Conservation (phyloP, 2,888 invertebrate genomes). For the Alloplasta piceator region DNA sequence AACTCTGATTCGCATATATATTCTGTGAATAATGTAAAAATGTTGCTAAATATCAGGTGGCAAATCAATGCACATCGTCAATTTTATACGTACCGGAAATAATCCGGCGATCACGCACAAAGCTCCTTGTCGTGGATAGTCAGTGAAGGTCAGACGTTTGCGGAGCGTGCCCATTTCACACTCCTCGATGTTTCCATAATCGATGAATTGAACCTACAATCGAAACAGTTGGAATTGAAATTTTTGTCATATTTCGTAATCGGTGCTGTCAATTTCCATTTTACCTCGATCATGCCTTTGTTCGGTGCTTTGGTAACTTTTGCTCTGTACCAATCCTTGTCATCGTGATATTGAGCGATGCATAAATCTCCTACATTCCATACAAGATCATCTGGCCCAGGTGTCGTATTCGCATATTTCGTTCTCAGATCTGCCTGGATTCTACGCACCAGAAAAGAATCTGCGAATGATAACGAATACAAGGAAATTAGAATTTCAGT, state of each 20-base stretch:
- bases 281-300: constrained; percentile 83
- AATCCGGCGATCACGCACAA: constrained; percentile 86
- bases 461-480: constrained; percentile 39
- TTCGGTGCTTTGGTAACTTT: constrained; percentile 84
- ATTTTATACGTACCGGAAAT: constrained; percentile 81
- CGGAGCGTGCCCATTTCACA: constrained; percentile 86
- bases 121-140: constrained; percentile 88
- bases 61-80: neutral
- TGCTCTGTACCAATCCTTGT: constrained; percentile 90
- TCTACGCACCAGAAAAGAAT: too few relatives aligned
- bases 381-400: constrained; percentile 83
- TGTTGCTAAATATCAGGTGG: too few relatives aligned
- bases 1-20: too few relatives aligned
- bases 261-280: constrained; percentile 5
- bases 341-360: constrained; percentile 87
- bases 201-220: constrained; percentile 88
- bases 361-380: constrained; percentile 89
- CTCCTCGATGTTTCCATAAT: constrained; percentile 92
- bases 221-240: neutral
- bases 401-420: constrained; percentile 83
- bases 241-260: constrained; percentile 4
- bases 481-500: neutral
- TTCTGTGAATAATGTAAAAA: too few relatives aligned
- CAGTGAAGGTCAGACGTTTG: constrained; percentile 84
- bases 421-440: constrained; percentile 79